Evolutionary conservation across 2,888 invertebrate genomes (phyloP), one percentile per base, ranked within the genome.

Genomic region (Marasmarcha lunaedactyla): DNA sequence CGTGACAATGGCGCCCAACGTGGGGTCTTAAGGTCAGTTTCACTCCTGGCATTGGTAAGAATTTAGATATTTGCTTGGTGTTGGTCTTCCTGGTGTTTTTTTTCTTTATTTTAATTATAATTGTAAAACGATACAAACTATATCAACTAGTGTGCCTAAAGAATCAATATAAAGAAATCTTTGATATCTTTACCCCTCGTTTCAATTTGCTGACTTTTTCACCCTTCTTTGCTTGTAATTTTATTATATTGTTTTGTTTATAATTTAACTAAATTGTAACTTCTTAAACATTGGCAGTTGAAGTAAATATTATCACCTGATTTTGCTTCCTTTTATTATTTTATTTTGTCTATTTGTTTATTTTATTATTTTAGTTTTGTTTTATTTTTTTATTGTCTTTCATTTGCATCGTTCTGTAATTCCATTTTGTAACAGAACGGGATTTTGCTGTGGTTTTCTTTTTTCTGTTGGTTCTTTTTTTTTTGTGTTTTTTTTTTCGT

Each of bases 131-230:
- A 11, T 30, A 30, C 30, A 30, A 10, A 30, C 10, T 30, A 30
- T 30, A 30, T 30, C 12, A 30, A 11, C 10, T 41, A 41, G 14
- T 41, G 36, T 36, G 30, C 30, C 4, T 30, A 11, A 30, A 11
- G 10, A 4, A 7, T 30, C 4, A 30, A 11, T 30, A 11, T 3
- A 20, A 20, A 20, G n/a, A 5, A 20, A 7, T 20, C 20, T 3
- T 20, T 5, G 7, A 5, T 20, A 20, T 3, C 20, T 20, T 20
- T 5, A 3, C 20, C 20, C 3, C 7, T 5, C 20, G 7, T 20
- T 20, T 20, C 7, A 5, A 20, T 7, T 20, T 20, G 20, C 20
- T 20, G 7, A 5, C 3, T 20, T 5, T 7, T 20, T 20, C 20
- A 20, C 7, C 20, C 7, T 3, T 20, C 20, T 20, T 20, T 20